phyloP scores from a whole-genome alignment of 2,797 vertebrate genomes.

The Sphenopsis melanotis region DNA sequence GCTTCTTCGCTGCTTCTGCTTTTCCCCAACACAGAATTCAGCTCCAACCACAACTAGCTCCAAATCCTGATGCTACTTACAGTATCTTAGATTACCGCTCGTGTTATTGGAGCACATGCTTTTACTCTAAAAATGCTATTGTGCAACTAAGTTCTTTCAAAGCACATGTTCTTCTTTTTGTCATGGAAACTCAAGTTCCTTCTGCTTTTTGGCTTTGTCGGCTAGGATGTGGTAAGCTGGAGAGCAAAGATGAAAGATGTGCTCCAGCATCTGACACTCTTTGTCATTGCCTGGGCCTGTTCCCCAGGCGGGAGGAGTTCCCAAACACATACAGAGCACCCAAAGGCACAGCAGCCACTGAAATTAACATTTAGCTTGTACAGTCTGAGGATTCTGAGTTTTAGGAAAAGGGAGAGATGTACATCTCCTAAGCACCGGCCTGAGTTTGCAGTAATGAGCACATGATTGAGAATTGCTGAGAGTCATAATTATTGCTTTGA shows the following conservation, averaged over 20 bases:
- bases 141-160: not conserved
- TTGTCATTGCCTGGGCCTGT: not conserved
- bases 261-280: not conserved
- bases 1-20: not conserved
- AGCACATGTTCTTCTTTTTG: accelerated
- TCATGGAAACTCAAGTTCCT: not conserved
- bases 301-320: not conserved
- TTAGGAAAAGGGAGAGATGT: not conserved
- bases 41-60: not conserved
- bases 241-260: not conserved
- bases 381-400: not conserved
- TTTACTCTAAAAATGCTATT: not conserved
- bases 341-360: not conserved
- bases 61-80: not conserved
- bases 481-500: not conserved
- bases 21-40: not conserved
- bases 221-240: not conserved
- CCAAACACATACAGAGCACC: not conserved
- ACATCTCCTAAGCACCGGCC: not conserved
- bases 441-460: not conserved
- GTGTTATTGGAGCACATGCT: accelerated
- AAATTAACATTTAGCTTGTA: not conserved
- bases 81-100: not conserved
- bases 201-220: not conserved
- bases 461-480: not conserved